Evolutionary conservation across 1,140 invertebrate genomes (phyloP).

Genomic region (Lordiphosa collinella): DNA sequence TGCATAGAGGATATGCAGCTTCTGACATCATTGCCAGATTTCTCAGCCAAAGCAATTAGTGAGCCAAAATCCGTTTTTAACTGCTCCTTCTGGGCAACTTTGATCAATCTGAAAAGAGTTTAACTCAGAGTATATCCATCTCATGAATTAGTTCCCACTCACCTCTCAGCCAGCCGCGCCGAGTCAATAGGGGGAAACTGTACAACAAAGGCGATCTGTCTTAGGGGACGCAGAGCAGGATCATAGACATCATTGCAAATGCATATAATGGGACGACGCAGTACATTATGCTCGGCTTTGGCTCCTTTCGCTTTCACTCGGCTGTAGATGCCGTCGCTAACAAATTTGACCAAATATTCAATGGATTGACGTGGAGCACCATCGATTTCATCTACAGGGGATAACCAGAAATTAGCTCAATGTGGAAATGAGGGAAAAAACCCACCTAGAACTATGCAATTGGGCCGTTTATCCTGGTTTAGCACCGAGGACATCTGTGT

Average conservation of each 20-base stretch:
- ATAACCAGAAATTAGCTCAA: not conserved
- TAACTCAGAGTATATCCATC: no score
- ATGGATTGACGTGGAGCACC: constrained; percentile 92
- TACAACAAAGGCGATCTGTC: constrained; percentile 88
- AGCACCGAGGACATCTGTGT: constrained; percentile 95
- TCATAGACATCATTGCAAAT: constrained; percentile 98
- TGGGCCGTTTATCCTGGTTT: constrained; percentile 89
- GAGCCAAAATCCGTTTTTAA: constrained; percentile 87
- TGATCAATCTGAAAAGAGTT: constrained; percentile 79
- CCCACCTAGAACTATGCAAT: constrained; percentile 92
- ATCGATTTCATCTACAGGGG: constrained; percentile 94
- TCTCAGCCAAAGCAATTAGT: constrained; percentile 88
- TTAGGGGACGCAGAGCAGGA: constrained; percentile 87
- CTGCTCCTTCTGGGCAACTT: constrained; percentile 85
- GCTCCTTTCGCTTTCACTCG: constrained; percentile 82
- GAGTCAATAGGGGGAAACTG: constrained; percentile 86
- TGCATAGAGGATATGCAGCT: constrained; percentile 93
- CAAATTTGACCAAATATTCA: constrained; percentile 91
- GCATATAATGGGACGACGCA: constrained; percentile 94
- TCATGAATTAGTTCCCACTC: not conserved
- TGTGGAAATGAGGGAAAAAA: not conserved
- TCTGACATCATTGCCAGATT: constrained; percentile 92
- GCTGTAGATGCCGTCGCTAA: constrained; percentile 82
- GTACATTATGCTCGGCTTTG: constrained; percentile 80
- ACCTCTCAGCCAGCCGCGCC: constrained; percentile 83